These are phyloP conservation scores for Dermochelys coriacea DNA, from an alignment of 2,797 vertebrate genomes.

Conservation along the genomic window DNA sequence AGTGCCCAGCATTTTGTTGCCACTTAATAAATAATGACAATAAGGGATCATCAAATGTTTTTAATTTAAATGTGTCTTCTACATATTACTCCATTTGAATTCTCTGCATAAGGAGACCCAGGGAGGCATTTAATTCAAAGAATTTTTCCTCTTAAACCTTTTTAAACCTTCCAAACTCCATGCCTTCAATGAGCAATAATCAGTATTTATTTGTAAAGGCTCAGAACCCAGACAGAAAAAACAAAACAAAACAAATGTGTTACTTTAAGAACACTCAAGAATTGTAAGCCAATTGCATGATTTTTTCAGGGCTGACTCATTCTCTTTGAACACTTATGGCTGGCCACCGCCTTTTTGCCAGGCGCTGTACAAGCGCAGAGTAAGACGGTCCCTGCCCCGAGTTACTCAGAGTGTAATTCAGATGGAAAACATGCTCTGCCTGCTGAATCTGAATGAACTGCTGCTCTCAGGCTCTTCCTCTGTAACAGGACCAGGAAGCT, in stretches of 20 bases:
- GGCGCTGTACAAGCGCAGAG: neutral
- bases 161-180: neutral
- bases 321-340: neutral
- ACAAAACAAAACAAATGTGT: too few species aligned
- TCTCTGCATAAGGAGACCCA: neutral
- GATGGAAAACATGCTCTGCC: neutral
- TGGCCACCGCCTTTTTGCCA: neutral
- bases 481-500: neutral
- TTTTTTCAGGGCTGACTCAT: too few species aligned
- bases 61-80: neutral
- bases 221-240: neutral
- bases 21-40: neutral
- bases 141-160: neutral
- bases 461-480: neutral
- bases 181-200: neutral
- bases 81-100: neutral
- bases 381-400: neutral
- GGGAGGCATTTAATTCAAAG: neutral
- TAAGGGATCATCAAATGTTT: neutral
- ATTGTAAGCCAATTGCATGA: too few species aligned
- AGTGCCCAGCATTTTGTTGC: neutral
- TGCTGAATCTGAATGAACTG: neutral
- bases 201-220: neutral
- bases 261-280: too few species aligned
- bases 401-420: neutral